Base-by-base conservation (phyloP, 2,113 vertebrate species). In the Misgurnus mizolepis region DNA sequence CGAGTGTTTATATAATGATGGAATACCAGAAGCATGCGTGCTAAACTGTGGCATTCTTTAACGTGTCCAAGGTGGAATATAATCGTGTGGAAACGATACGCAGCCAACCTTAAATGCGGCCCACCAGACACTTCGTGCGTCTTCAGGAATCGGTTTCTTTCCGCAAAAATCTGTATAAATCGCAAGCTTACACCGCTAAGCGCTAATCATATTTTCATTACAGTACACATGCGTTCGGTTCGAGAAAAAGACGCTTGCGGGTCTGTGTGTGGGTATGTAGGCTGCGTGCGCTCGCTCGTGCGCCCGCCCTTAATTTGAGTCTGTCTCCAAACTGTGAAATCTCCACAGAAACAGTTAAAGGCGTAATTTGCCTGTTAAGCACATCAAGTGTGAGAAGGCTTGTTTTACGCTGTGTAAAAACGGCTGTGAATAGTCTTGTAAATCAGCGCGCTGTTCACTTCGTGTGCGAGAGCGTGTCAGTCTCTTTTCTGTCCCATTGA, bases 1-100 rank as follows among this genome's bases (percentile, higher is more conserved):
- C 61, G 34, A 78, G 83, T 86, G 85, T 86, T 84, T 80, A 80
- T 84, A 80, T 84, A 84, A 84, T 80, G 74, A 82, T 82, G 84
- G 82, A 86, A 86, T 86, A 84, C 80, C 82, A 82, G 84, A 82
- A 80, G 62, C 39, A 3, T 75, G 74, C 81, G 56, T 71, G 80
- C n/a, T 43, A 15, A 49, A 53, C 64, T 2, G n/a, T 55, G 65
- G 18, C 55, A 10, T 58, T 43, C 70, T 60, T 10, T 72, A 39
- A 6, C 18, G 9, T 34, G 45, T 55, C 55, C 49, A 60, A 65
- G 43, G 67, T 11, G 0, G 60, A 65, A 76, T 67, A 9, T 22
- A 75, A 80, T 67, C 49, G 15, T 55, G 12, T 41, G 18, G 41
- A n/a, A 55, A n/a, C 3, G 7, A 60, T 45, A 5, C 9, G 27